phyloP scores from a whole-genome alignment of 92 coral and sea anemone species.

The Phenganax subtilis region DNA sequence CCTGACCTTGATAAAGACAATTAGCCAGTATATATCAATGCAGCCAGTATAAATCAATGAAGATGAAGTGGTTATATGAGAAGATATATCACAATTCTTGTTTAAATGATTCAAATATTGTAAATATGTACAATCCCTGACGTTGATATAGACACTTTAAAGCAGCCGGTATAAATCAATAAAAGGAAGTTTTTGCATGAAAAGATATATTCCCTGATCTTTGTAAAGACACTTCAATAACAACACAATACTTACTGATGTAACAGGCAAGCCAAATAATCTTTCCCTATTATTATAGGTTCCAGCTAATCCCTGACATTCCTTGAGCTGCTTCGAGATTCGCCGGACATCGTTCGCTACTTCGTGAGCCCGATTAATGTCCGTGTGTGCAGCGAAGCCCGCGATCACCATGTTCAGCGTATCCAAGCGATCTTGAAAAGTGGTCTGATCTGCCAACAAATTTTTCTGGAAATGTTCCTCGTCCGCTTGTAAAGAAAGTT shows the following conservation, averaged over 20 bases:
- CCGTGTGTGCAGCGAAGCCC: conserved; percentile 96
- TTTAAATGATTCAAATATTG: too few relatives aligned
- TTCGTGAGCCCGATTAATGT: conserved; percentile 89
- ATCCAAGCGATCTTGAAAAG: conserved; percentile 91
- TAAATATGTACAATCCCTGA: too few relatives aligned
- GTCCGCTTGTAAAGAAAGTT: conserved; percentile 70
- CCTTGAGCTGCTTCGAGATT: conserved; percentile 89
- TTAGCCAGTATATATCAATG: too few relatives aligned
- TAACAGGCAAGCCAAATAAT: conserved; percentile 85
- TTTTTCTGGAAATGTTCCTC: conserved; percentile 97
- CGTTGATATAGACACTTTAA: too few relatives aligned
- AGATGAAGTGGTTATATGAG: too few relatives aligned
- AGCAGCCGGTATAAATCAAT: too few relatives aligned
- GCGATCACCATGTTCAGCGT: conserved; percentile 98
- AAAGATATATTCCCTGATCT: too few relatives aligned
- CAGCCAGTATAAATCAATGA: too few relatives aligned
- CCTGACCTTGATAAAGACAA: too few relatives aligned
- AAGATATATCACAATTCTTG: too few relatives aligned
- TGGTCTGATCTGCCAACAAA: conserved; percentile 82
- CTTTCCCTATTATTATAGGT: conserved; percentile 97
- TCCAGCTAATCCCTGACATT: conserved; percentile 77
- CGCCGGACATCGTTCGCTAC: conserved; percentile 90
- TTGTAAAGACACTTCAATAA: background rate
- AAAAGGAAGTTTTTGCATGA: too few relatives aligned
- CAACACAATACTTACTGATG: conserved; percentile 63